These are phyloP conservation scores for Symphodus melops DNA, from an alignment of 2,113 vertebrate species.

Conservation along the genomic window DNA sequence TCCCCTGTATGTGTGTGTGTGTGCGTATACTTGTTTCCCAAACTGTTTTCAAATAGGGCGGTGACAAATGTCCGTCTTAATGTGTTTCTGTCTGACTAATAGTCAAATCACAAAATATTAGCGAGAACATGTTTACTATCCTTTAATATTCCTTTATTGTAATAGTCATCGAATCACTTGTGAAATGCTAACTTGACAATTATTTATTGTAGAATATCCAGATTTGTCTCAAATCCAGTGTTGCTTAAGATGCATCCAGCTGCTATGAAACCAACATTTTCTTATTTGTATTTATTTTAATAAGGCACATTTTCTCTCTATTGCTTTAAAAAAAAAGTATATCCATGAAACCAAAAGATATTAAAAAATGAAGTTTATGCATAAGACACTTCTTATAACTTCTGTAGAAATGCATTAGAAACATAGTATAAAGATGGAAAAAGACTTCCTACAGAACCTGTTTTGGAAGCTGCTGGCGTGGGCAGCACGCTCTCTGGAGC, in stretches of 20 bases:
- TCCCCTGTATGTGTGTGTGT: slow-evolving; percentile 25
- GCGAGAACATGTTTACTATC: not conserved
- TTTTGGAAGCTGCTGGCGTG: not conserved
- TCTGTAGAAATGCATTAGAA: not conserved
- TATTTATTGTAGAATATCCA: too few relatives aligned
- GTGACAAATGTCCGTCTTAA: not conserved
- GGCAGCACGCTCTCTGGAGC: slow-evolving; percentile 31
- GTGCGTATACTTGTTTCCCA: not conserved
- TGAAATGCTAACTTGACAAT: not conserved
- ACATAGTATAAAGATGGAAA: not conserved
- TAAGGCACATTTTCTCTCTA: too few relatives aligned
- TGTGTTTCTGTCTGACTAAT: too few relatives aligned
- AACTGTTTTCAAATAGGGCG: not conserved
- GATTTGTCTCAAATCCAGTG: too few relatives aligned
- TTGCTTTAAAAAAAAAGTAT: too few relatives aligned
- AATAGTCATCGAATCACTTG: not conserved
- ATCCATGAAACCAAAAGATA: too few relatives aligned
- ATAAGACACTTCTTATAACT: not conserved
- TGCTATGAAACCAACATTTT: too few relatives aligned
- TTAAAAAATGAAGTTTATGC: not conserved
- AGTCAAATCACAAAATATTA: too few relatives aligned
- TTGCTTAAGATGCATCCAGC: too few relatives aligned
- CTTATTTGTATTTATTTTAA: too few relatives aligned
- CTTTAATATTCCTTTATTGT: not conserved
- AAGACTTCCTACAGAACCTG: not conserved